These are phyloP conservation scores for Notechis scutatus DNA, from an alignment of 2,113 vertebrate species.

Conservation along the genomic window DNA sequence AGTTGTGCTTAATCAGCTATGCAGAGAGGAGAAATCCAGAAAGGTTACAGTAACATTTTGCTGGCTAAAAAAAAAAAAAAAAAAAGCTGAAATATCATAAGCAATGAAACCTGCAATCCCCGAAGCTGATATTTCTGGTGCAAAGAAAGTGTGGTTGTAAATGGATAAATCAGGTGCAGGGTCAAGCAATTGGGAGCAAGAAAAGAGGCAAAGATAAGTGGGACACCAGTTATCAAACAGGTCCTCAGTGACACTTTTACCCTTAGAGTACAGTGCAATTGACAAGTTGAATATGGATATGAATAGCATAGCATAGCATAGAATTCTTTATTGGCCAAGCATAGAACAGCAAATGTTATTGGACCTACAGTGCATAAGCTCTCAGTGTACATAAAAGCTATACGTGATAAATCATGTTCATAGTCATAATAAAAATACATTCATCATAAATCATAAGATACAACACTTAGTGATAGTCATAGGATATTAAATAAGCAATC, in stretches of 20 bases:
- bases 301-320: too few relatives aligned
- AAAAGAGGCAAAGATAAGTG: not conserved
- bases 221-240: not conserved
- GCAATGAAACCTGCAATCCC: not conserved
- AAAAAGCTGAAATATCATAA: not conserved
- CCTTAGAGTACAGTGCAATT: not conserved
- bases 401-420: too few relatives aligned
- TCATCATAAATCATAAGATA: too few relatives aligned
- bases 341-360: too few relatives aligned
- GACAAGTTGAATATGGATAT: not conserved
- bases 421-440: too few relatives aligned
- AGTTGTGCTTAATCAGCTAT: conserved; percentile 34
- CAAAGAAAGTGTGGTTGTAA: not conserved
- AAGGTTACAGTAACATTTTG: not conserved
- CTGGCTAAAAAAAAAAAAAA: not conserved
- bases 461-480: too few relatives aligned
- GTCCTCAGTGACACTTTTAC: not conserved
- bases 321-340: too few relatives aligned
- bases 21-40: not conserved
- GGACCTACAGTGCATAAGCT: too few relatives aligned
- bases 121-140: not conserved
- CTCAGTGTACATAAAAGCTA: too few relatives aligned
- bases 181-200: not conserved
- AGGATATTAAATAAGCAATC: too few relatives aligned
- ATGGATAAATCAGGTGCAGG: not conserved